Evolutionary conservation across 2,113 vertebrate species (phyloP), one percentile per base, ranked within the genome.

Genomic region (Toxotes chatareus): DNA sequence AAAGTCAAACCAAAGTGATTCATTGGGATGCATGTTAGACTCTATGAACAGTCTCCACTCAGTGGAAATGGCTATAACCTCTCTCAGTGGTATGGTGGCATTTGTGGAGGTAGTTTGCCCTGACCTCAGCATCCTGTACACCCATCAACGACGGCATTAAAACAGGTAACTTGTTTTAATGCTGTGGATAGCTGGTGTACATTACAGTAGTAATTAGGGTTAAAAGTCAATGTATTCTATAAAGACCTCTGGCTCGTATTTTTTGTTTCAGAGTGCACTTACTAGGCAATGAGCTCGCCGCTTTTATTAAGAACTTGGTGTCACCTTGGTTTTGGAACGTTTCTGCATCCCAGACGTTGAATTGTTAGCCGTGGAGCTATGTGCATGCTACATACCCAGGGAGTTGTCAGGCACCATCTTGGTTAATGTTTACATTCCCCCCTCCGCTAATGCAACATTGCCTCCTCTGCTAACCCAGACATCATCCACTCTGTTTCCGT

Each of bases 1-100:
- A 78, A 76, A 73, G 79, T 66, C 78, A 79, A 61, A 19, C 67
- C 55, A 57, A 4, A 34, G 47, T 61, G 67, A 47, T 72, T 68
- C 73, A 85, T 55, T 47, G 75, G 38, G 63, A 81, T 42, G 63
- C 42, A 23, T 36, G 59, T 69, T 55, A 17, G 70, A 74, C 65
- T 53, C 27, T n/a, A 82, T 72, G 73, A 76, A 82, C 65, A 44
- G 40, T 67, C 46, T 36, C 31, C 46, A 65, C 60, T 78, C 38
- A 56, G 7, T 57, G 63, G 13, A 53, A 76, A 79, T 67, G 34
- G 49, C 47, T 10, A 1, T 23, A 57, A 16, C 46, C 59, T 76
- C 69, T 82, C 63, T 68, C 49, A 27, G 63, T 21, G 7, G 5
- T 31, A 51, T 19, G 4, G 21, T 8, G 51, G 14, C 36, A 21